Conservation (phyloP, 2,888 invertebrate species). For the Drosophila longiperda region DNA sequence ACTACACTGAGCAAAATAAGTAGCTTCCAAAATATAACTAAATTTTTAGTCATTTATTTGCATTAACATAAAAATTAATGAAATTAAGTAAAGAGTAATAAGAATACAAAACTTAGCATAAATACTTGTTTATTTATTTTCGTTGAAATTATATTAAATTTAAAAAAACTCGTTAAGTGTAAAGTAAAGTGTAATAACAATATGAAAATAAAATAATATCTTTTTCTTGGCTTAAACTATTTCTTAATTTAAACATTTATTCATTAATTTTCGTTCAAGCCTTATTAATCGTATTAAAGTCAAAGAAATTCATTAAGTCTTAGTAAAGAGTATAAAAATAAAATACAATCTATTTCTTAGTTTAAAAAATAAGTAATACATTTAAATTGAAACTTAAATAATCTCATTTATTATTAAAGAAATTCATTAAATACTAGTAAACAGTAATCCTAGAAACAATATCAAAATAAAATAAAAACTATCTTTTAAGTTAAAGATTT, state of each 20-base stretch:
- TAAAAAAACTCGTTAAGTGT: too few species aligned
- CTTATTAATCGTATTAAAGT: not conserved
- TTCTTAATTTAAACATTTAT: not conserved
- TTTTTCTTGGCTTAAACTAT: too few species aligned
- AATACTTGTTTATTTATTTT: too few species aligned
- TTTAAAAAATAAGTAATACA: not conserved
- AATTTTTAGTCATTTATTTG: not conserved
- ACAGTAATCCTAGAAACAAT: not conserved
- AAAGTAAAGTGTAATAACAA: too few species aligned
- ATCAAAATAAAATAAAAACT: not conserved
- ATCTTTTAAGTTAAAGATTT: too few species aligned
- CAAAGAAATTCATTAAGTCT: not conserved
- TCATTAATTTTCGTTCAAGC: not conserved
- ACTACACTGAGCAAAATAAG: constrained; percentile 6
- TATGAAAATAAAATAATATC: too few species aligned
- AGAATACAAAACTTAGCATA: too few species aligned
- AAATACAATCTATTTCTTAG: not conserved
- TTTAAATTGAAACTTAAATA: too few species aligned
- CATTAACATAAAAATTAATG: not conserved
- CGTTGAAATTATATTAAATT: too few species aligned
- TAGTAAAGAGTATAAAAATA: not conserved
- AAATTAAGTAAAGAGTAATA: not conserved
- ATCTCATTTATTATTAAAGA: too few species aligned
- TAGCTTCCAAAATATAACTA: not conserved
- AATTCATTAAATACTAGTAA: too few species aligned